These are phyloP conservation scores for Nothobranchius kuhntae DNA, from an alignment of 2,113 vertebrate genomes.

Conservation along the genomic window DNA sequence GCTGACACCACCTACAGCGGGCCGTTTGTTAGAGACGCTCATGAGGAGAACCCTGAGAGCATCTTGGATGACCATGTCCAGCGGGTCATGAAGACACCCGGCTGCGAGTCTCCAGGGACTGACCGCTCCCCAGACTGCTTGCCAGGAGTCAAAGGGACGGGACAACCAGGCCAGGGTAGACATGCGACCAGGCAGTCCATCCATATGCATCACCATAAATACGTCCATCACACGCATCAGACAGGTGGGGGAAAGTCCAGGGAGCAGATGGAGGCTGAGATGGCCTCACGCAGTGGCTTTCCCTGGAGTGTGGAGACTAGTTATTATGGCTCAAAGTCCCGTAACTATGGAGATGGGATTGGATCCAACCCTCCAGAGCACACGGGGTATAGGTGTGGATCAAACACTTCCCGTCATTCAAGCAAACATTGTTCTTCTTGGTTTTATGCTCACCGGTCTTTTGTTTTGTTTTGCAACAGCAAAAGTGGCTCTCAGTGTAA, in stretches of 20 bases:
- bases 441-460: neutral
- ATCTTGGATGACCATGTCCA: conserved; percentile 97
- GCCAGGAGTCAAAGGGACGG: conserved; percentile 72
- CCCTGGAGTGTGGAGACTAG: conserved; percentile 82
- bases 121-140: conserved; percentile 88
- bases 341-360: conserved; percentile 83
- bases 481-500: conserved; percentile 80
- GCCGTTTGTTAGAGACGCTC: conserved; percentile 83
- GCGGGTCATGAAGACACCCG: conserved; percentile 94
- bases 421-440: neutral
- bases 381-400: conserved; percentile 78
- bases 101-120: conserved; percentile 90
- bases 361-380: conserved; percentile 72
- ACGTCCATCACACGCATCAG: conserved; percentile 87
- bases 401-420: neutral
- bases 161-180: conserved; percentile 80
- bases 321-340: conserved; percentile 83
- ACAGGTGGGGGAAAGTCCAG: conserved; percentile 77
- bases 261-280: conserved; percentile 85
- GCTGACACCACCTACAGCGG: conserved; percentile 81
- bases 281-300: conserved; percentile 75
- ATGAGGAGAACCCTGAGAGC: conserved; percentile 95
- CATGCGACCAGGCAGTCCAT: conserved; percentile 76
- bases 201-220: conserved; percentile 87
- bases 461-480: conserved; percentile 64